Conservation (phyloP, 2,113 vertebrate species). For the Thunnus thynnus region DNA sequence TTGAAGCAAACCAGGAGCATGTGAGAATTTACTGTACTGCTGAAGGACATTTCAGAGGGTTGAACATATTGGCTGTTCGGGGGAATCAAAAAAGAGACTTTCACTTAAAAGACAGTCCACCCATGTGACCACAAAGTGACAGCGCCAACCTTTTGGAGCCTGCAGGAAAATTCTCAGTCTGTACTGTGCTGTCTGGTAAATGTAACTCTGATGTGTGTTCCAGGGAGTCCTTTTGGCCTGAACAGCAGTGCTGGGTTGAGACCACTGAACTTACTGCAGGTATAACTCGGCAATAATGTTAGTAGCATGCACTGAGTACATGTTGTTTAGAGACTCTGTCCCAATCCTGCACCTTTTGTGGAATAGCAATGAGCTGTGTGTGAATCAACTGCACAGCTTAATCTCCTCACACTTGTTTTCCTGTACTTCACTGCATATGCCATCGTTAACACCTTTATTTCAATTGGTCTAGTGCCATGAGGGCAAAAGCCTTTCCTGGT, state of each 20-base stretch:
- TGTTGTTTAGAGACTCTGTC: constrained; percentile 12
- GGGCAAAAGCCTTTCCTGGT: background rate
- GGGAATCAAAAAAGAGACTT: background rate
- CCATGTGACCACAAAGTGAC: no score
- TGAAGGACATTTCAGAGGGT: constrained; percentile 1
- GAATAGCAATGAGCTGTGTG: constrained; percentile 1
- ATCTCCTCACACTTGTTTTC: constrained; percentile 30
- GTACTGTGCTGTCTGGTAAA: background rate
- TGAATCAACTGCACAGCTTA: background rate
- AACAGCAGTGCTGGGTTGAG: constrained; percentile 92
- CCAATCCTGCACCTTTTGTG: constrained; percentile 24
- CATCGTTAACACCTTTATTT: background rate
- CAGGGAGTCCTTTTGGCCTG: constrained; percentile 93
- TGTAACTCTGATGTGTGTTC: constrained; percentile 65
- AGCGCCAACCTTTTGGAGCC: no score
- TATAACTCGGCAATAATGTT: constrained; percentile 73
- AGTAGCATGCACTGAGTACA: constrained; percentile 34
- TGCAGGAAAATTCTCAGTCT: background rate
- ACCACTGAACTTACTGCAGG: constrained; percentile 96
- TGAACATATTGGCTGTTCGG: background rate
- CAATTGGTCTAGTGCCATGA: background rate
- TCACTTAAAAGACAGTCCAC: background rate
- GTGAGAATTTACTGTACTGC: background rate
- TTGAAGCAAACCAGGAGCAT: background rate
- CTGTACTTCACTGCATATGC: constrained; percentile 15